Percentiles rank a stretch among this genome's conserved stretches.
These are phyloP conservation scores for Orientallactaga bullata DNA, from an alignment of 2,113 vertebrate species.

Conservation along the genomic window DNA sequence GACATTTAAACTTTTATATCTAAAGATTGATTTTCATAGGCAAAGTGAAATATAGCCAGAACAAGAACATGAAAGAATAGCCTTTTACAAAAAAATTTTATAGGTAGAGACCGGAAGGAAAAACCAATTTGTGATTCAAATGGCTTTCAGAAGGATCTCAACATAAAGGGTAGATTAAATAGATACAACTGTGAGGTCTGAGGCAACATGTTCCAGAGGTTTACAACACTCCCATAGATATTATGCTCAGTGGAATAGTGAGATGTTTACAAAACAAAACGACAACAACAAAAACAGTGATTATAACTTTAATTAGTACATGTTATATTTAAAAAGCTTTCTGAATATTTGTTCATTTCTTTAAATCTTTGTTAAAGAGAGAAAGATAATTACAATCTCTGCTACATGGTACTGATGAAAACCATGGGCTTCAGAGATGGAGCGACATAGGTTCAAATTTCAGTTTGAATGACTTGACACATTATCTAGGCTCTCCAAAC, in stretches of 20 bases:
- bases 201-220: neutral
- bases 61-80: neutral
- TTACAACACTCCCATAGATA: neutral
- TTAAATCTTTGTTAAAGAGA: neutral
- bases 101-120: neutral
- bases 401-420: neutral
- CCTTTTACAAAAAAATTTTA: neutral
- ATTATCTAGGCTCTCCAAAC: neutral
- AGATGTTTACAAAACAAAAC: neutral
- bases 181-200: neutral
- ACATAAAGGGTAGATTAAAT: neutral
- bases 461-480: neutral
- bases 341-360: slow-evolving; percentile 10
- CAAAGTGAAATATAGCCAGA: neutral
- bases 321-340: neutral
- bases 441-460: neutral
- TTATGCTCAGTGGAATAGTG: neutral
- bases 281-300: neutral
- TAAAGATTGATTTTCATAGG: neutral
- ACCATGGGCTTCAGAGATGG: neutral
- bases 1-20: neutral
- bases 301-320: neutral
- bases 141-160: slow-evolving; percentile 1
- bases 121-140: neutral
- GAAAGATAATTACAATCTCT: neutral